Evolutionary conservation across 1,140 invertebrate genomes (phyloP).

Genomic region (Meteorus sp.): DNA sequence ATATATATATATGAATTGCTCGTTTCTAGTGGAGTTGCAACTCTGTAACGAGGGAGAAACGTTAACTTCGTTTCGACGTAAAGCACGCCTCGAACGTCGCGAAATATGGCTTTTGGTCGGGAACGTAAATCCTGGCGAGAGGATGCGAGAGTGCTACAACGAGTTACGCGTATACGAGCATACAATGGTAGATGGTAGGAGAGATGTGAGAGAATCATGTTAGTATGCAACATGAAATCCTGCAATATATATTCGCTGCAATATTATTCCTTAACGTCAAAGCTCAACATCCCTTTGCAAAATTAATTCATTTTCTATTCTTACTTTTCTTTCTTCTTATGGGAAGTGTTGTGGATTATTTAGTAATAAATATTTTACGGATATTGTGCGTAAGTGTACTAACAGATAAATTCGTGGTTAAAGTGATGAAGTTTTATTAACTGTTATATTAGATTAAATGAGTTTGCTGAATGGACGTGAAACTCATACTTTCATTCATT

Average conservation of each 20-base stretch:
- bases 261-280: too few species aligned
- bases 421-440: too few species aligned
- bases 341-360: too few species aligned
- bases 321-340: too few species aligned
- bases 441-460: too few species aligned
- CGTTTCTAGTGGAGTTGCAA: slow-evolving; percentile 2
- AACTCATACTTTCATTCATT: too few species aligned
- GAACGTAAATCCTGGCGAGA: slow-evolving; percentile 3
- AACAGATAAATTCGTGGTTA: too few species aligned
- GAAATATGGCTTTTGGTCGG: slow-evolving; percentile 12
- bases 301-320: too few species aligned
- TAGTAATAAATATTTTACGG: neutral
- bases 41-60: slow-evolving; percentile 6
- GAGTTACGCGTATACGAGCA: neutral
- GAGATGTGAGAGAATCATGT: neutral
- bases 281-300: too few species aligned
- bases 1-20: too few species aligned
- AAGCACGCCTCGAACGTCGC: slow-evolving; percentile 14
- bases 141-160: slow-evolving; percentile 6
- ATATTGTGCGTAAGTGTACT: neutral
- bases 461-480: too few species aligned
- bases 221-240: neutral
- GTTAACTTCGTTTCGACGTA: slow-evolving; percentile 13
- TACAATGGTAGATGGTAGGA: neutral
- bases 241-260: too few species aligned